A percentile compares a stretch with the other conserved stretches of the same genome.
Evolutionary conservation across 2,113 vertebrate species (phyloP).

Genomic region (Hoplias malabaricus): DNA sequence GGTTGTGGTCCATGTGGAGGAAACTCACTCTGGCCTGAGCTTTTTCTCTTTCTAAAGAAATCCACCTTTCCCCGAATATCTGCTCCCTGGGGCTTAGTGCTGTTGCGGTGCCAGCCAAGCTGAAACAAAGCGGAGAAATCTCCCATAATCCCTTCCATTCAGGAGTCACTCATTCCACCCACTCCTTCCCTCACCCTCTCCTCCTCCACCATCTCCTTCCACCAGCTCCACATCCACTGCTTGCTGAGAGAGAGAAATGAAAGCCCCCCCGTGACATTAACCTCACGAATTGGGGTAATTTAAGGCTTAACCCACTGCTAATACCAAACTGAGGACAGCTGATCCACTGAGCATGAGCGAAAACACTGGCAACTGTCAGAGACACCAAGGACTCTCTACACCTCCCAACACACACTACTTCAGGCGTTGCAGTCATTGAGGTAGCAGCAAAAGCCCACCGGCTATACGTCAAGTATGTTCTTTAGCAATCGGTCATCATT

Average conservation of each 20-base stretch:
- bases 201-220: constrained; percentile 22
- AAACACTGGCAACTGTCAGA: background rate
- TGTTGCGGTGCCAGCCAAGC: constrained; percentile 35
- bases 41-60: background rate
- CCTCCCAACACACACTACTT: constrained; percentile 30
- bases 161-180: background rate
- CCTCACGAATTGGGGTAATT: constrained; percentile 63
- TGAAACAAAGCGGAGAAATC: constrained; percentile 58
- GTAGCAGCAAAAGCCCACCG: background rate
- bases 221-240: background rate
- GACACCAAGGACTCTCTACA: background rate
- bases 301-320: constrained; percentile 66
- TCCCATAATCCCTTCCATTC: constrained; percentile 55
- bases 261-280: constrained; percentile 57
- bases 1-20: background rate
- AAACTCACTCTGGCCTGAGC: background rate
- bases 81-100: background rate
- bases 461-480: no score
- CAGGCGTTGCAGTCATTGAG: constrained; percentile 16
- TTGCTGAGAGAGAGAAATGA: background rate
- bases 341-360: constrained; percentile 11
- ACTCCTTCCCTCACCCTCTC: constrained; percentile 15
- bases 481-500: no score
- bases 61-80: background rate
- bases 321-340: constrained; percentile 67